Evolutionary conservation across 2,888 invertebrate genomes (phyloP).

Genomic region (Metellina segmentata): DNA sequence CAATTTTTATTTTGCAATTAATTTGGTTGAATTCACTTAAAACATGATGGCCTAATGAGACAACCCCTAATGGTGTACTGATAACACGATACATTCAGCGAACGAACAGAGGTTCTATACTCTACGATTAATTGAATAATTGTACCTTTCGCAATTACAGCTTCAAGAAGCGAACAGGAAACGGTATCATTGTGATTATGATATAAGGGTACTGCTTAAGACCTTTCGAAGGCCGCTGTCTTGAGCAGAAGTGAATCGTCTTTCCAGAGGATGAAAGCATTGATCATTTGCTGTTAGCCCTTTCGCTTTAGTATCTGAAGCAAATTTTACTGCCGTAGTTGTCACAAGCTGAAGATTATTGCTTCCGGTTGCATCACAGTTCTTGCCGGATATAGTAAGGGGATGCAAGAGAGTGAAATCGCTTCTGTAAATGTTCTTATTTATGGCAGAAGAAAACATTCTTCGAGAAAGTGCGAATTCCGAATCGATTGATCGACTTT

Average conservation of each 20-base stretch:
- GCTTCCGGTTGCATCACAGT: slow-evolving; percentile 45
- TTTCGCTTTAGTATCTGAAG: slow-evolving; percentile 4
- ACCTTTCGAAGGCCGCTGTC: slow-evolving; percentile 53
- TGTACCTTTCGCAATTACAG: slow-evolving; percentile 30
- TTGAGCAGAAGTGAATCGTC: slow-evolving; percentile 1
- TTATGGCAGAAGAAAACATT: no score
- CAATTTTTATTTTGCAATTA: no score
- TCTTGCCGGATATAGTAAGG: slow-evolving; percentile 1
- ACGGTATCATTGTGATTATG: slow-evolving; percentile 62
- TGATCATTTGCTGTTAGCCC: slow-evolving; percentile 1
- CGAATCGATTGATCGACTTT: no score
- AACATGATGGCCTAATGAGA: no score
- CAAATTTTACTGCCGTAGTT: slow-evolving; percentile 30
- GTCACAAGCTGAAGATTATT: slow-evolving; percentile 17
- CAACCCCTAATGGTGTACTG: neutral
- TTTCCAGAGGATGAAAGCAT: slow-evolving; percentile 4
- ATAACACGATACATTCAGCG: neutral
- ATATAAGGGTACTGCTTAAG: neutral
- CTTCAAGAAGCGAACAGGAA: slow-evolving; percentile 40
- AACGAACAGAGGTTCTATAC: slow-evolving; percentile 16
- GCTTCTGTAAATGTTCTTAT: neutral
- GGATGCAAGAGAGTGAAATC: neutral
- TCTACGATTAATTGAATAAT: slow-evolving; percentile 45
- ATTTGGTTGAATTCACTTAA: no score
- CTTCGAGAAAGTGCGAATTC: no score